Evolutionary conservation across 2,113 vertebrate species (phyloP), one percentile per base, ranked within the genome.

Genomic region (Chaetura pelagica): DNA sequence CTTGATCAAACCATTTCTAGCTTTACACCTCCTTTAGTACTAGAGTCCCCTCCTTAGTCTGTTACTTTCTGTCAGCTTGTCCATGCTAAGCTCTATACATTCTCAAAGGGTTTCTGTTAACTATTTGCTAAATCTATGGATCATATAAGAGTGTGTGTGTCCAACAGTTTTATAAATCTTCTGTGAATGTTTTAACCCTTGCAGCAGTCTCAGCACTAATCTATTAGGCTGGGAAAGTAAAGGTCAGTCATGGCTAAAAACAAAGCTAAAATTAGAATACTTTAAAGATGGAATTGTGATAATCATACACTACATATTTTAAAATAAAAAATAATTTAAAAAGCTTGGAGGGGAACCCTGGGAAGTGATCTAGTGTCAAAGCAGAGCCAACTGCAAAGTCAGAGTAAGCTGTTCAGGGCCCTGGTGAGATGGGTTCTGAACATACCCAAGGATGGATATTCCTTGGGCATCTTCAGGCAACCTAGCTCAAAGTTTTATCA

Each of bases 261-360:
- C 6, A 49, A 7, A 58, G 30, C 23, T 72, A 34, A 87, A 63
- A 72, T 14, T 29, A 46, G 30, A 55, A 81, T 68, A 59, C 34
- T 59, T 84, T 59, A 77, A 58, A 44, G 9, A 12, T 30, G 5
- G 24, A 49, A 4, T 73, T 54, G 13, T 8, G 68, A 49, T 73
- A 72, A 81, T 15, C 24, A n/a, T 35, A 58, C 3, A 58, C 15
- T 38, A 75, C 10, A 42, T 5, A 42, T 42, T 42, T 38, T 38
- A 10, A 29, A 7, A 10, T n/a, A 38, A 58, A 7, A 24, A 51
- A 7, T 54, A 48, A 49, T 8, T 0, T 9, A 0, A 49, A 49
- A 49, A 49, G 9, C 49, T 75, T 44, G 7, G 13, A 77, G 21
- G 3, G 26, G 21, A 81, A 51, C 32, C 10, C 7, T 55, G 7